Evolutionary conservation across 2,888 invertebrate species (phyloP).

Genomic region (Amblyteles armatorius): DNA sequence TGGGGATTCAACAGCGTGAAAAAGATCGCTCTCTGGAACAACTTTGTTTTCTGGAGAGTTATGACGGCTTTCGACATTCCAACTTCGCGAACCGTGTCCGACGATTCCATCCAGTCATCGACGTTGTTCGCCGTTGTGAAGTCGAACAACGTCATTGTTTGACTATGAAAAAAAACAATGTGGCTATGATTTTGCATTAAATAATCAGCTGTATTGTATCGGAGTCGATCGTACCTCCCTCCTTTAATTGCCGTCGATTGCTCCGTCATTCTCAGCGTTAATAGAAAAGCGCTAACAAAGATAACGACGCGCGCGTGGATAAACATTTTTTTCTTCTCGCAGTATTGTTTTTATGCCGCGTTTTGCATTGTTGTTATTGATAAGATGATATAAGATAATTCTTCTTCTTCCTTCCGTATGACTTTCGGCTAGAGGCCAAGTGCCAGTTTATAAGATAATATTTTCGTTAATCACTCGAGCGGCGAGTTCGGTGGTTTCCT

Average conservation of each 20-base stretch:
- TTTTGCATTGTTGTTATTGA: no score
- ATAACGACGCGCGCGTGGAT: neutral
- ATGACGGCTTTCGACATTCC: constrained; percentile 89
- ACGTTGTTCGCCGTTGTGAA: constrained; percentile 86
- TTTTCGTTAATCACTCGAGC: no score
- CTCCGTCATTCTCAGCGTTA: neutral
- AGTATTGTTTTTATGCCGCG: no score
- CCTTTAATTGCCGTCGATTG: neutral
- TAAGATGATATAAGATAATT: no score
- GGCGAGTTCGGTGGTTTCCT: no score
- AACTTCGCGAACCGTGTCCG: constrained; percentile 88
- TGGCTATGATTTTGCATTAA: neutral
- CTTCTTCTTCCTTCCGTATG: no score
- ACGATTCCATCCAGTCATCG: constrained; percentile 87
- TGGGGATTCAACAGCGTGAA: constrained; percentile 89
- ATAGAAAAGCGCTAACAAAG: neutral
- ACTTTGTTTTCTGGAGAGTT: constrained; percentile 87
- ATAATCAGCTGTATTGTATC: neutral
- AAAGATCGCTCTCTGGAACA: constrained; percentile 88
- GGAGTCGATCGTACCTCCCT: neutral
- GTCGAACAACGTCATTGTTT: constrained; percentile 85
- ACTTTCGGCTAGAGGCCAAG: no score
- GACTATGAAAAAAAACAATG: constrained; percentile 52
- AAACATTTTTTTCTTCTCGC: no score
- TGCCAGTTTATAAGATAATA: no score